Evolutionary conservation across 2,113 vertebrate species (phyloP), one percentile per base, ranked within the genome.

Genomic region (Kryptolebias marmoratus): DNA sequence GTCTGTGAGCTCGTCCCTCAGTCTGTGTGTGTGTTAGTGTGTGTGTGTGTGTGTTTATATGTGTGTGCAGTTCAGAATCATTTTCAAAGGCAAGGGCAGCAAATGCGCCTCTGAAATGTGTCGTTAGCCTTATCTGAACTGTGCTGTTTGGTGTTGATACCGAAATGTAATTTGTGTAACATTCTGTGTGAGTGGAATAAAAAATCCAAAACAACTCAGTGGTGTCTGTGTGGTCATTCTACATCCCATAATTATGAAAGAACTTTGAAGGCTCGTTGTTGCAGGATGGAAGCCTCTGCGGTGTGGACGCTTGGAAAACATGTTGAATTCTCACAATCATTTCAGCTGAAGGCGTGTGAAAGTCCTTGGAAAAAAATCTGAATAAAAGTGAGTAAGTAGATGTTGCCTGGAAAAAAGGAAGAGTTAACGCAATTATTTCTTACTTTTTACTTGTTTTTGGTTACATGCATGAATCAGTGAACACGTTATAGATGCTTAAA

Each of bases 61-160:
- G 48, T 49, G 32, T 64, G 64, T 59, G 67, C 57, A 68, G 73
- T 70, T 87, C 85, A 84, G 61, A 78, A 55, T 86, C 73, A 84
- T 76, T 87, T 73, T 63, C 82, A 89, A 87, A 79, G 73, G 58
- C 84, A 90, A 84, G 79, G 79, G 60, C 79, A 80, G 32, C 44
- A 68, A 49, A 58, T n/a, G 22, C 13, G 15, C 54, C 5, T 56
- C 14, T 55, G 27, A 55, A 22, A 22, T 22, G 22, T 13, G 53
- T 6, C 12, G 27, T 15, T 14, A 31, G 27, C 2, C 36, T 11
- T 27, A 12, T 4, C n/a, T 13, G 12, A 42, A 27, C 2, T 0
- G 10, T 53, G n/a, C 22, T 53, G n/a, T 11, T 27, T 27, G 22
- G 1, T n/a, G n/a, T 11, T 28, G 15, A 67, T 9, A 14, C 14